Evolutionary conservation across 2,888 invertebrate genomes (phyloP).

Genomic region (Ochlodes sylvanus): DNA sequence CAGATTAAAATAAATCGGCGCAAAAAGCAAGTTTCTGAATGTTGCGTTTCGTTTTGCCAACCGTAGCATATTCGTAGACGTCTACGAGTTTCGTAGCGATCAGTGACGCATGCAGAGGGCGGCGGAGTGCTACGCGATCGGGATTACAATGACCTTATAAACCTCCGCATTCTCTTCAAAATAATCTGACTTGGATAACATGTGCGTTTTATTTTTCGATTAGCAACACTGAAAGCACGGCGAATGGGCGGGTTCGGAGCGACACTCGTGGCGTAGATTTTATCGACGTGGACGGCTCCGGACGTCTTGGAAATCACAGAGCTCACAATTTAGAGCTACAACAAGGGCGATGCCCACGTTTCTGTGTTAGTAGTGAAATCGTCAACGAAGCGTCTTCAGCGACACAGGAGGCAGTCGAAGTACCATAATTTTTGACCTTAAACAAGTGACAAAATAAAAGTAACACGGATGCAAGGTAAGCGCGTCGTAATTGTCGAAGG

Average conservation of each 20-base stretch:
- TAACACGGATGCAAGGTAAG: background rate
- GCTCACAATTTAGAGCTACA: constrained; percentile 32
- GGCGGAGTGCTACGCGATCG: constrained; percentile 67
- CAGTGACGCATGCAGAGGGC: constrained; percentile 72
- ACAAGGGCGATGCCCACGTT: constrained; percentile 30
- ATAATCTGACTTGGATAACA: constrained; percentile 40
- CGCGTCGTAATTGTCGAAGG: constrained; percentile 43
- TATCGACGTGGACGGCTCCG: constrained; percentile 42
- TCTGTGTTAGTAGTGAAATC: constrained; percentile 15
- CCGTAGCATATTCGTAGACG: constrained; percentile 62
- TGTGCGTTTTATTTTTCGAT: constrained; percentile 42
- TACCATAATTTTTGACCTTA: background rate
- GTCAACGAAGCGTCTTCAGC: background rate
- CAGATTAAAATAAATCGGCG: background rate
- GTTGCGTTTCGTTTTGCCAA: constrained; percentile 49
- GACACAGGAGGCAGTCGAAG: background rate
- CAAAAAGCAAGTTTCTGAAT: background rate
- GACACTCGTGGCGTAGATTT: constrained; percentile 25
- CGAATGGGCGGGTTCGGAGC: constrained; percentile 39
- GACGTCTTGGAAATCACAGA: constrained; percentile 39
- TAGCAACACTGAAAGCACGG: constrained; percentile 44
- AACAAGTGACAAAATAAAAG: background rate
- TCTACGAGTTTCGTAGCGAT: constrained; percentile 76
- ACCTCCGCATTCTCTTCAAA: constrained; percentile 59
- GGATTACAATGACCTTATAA: constrained; percentile 67